Conservation (phyloP, 2,888 invertebrate species). For the Yponomeuta cagnagella region DNA sequence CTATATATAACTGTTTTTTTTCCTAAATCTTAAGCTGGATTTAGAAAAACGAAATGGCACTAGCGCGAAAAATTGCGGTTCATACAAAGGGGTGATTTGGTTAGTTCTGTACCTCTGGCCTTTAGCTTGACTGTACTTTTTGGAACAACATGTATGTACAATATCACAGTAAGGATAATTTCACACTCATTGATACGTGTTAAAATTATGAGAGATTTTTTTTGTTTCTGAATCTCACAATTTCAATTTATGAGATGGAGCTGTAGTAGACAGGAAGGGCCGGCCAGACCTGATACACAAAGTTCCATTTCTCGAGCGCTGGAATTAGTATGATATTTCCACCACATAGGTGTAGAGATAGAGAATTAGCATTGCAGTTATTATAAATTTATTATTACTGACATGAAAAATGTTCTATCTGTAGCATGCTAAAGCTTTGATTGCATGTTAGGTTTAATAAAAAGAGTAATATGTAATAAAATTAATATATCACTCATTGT, state of each 20-base stretch:
- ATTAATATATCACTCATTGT: constrained; percentile 55
- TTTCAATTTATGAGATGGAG: constrained; percentile 28
- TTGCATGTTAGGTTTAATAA: constrained; percentile 64
- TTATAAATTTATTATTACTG: constrained; percentile 36
- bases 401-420: constrained; percentile 61
- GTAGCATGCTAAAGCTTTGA: constrained; percentile 58
- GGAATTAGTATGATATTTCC: constrained; percentile 9
- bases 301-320: not conserved
- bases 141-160: not conserved
- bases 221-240: constrained; percentile 39
- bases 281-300: too few species aligned
- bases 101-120: too few species aligned
- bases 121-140: too few species aligned
- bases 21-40: too few species aligned
- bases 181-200: not conserved
- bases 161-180: not conserved
- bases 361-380: constrained; percentile 26
- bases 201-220: constrained; percentile 13
- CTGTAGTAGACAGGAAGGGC: too few species aligned
- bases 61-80: too few species aligned
- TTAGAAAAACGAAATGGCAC: too few species aligned
- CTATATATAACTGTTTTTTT: too few species aligned
- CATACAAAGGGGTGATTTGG: too few species aligned
- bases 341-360: constrained; percentile 10
- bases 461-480: constrained; percentile 47